Conservation (phyloP, 2,113 vertebrate genomes). For the Notarius lentiginosus region DNA sequence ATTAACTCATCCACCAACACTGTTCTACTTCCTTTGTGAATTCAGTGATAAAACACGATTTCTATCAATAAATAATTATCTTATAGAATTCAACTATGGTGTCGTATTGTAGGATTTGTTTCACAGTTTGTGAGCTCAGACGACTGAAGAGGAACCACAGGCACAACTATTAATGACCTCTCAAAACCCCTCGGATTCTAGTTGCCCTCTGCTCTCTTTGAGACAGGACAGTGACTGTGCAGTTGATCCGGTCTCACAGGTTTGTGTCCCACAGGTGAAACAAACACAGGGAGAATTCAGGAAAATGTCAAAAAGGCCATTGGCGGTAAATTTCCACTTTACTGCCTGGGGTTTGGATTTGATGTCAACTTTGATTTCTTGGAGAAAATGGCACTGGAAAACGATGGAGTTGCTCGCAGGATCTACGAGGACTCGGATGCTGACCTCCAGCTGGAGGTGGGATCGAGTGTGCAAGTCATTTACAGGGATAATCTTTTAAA, state of each 20-base stretch:
- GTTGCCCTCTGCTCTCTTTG: no score
- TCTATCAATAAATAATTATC: not conserved
- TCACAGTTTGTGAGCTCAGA: not conserved
- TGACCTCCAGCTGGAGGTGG: slow-evolving; percentile 79
- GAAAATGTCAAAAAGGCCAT: slow-evolving; percentile 73
- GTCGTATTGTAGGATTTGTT: not conserved
- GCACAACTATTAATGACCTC: not conserved
- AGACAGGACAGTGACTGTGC: no score
- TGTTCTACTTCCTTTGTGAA: not conserved
- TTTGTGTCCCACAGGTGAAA: slow-evolving; percentile 70
- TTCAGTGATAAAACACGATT: no score
- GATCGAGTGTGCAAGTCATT: not conserved
- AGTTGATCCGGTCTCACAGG: not conserved
- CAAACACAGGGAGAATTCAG: slow-evolving; percentile 68
- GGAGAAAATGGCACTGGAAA: slow-evolving; percentile 79
- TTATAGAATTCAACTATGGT: not conserved
- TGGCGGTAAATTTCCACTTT: slow-evolving; percentile 76
- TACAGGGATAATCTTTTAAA: not conserved
- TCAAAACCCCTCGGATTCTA: not conserved
- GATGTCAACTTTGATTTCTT: slow-evolving; percentile 81
- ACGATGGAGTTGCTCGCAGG: slow-evolving; percentile 74
- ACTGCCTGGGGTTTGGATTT: slow-evolving; percentile 82
- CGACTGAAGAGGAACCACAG: not conserved
- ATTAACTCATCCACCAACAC: not conserved
- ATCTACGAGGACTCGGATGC: slow-evolving; percentile 83